Conservation (phyloP, 2,797 vertebrate species). For the Anguilla pacifica region DNA sequence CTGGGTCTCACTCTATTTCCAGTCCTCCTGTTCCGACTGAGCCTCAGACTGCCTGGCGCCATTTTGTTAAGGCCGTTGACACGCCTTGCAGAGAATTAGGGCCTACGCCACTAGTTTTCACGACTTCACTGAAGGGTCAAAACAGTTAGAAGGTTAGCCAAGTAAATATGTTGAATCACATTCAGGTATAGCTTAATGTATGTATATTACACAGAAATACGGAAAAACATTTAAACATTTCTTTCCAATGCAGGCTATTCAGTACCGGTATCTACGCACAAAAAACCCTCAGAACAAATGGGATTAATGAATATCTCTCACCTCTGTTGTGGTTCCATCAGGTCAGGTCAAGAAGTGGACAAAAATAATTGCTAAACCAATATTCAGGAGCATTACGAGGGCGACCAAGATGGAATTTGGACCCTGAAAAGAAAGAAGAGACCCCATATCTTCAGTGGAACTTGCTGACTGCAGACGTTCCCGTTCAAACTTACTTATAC, state of each 20-base stretch:
- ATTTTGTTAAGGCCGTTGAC: conserved; percentile 79
- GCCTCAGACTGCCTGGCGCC: conserved; percentile 79
- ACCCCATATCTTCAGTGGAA: background rate
- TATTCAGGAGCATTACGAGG: conserved; percentile 95
- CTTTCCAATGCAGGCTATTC: conserved; percentile 18
- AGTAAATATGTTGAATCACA: conserved; percentile 75
- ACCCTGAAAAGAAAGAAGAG: conserved; percentile 73
- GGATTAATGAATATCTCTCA: conserved; percentile 67
- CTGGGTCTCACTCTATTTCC: conserved; percentile 79
- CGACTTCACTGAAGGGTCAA: conserved; percentile 85
- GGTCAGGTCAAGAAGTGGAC: conserved; percentile 97
- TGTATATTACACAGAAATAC: conserved; percentile 19
- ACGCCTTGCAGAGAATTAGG: conserved; percentile 79
- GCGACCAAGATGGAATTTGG: conserved; percentile 93
- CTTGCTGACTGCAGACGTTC: background rate
- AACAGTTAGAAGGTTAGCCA: conserved; percentile 75
- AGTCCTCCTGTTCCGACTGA: conserved; percentile 79
- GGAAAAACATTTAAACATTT: background rate
- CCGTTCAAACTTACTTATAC: background rate
- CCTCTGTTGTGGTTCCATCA: conserved; percentile 78
- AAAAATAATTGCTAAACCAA: conserved; percentile 96
- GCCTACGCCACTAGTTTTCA: conserved; percentile 80
- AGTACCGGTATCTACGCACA: conserved; percentile 13
- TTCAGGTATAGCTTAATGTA: conserved; percentile 73
- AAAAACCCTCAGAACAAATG: background rate